Evolutionary conservation across 2,113 vertebrate species (phyloP).

Genomic region (Hypomesus transpacificus): DNA sequence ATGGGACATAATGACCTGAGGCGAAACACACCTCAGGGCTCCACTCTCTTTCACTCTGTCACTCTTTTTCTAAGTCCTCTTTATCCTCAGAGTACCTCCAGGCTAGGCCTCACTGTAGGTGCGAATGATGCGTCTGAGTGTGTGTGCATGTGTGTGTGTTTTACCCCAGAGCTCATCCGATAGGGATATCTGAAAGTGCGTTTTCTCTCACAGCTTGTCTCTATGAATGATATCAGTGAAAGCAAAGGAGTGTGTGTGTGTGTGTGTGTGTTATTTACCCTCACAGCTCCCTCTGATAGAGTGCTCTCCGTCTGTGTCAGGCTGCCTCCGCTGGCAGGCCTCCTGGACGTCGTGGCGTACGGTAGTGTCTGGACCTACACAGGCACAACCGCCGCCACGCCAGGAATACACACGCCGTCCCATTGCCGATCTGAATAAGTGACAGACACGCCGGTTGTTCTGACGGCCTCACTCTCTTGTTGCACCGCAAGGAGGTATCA

Average conservation of each 20-base stretch:
- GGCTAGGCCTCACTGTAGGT: constrained; percentile 35
- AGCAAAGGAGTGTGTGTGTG: constrained; percentile 7
- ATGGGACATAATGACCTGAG: constrained; percentile 51
- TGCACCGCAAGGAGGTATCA: no score
- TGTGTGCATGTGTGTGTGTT: not conserved
- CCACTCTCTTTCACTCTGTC: constrained; percentile 35
- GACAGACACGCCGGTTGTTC: no score
- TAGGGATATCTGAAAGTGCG: constrained; percentile 9
- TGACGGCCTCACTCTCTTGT: no score
- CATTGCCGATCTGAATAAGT: not conserved
- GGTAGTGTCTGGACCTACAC: constrained; percentile 1
- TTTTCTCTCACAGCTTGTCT: constrained; percentile 27
- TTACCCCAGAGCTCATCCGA: not conserved
- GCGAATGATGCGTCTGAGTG: constrained; percentile 27
- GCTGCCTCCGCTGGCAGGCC: constrained; percentile 36
- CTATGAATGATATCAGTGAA: constrained; percentile 33
- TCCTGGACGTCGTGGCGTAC: constrained; percentile 44
- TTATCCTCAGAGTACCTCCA: constrained; percentile 23
- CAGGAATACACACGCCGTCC: constrained; percentile 1
- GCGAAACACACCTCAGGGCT: constrained; percentile 43
- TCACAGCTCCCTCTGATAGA: constrained; percentile 43
- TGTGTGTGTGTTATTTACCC: constrained; percentile 46
- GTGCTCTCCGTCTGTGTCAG: constrained; percentile 49
- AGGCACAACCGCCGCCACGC: not conserved
- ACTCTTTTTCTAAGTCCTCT: constrained; percentile 14